phyloP scores from a whole-genome alignment of 2,797 vertebrate genomes.

The Rallus crepitans region DNA sequence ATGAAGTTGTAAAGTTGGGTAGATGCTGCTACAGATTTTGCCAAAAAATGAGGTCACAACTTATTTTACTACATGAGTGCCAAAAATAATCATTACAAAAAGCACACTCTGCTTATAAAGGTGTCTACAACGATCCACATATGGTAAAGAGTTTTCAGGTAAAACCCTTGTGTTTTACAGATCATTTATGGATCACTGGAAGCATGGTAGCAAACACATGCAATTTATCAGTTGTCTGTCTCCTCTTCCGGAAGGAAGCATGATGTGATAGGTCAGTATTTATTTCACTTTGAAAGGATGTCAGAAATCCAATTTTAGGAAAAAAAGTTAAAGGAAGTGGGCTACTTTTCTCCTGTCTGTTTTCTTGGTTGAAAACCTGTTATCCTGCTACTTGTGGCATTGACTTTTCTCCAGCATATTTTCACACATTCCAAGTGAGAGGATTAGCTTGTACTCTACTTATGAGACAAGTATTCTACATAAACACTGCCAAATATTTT shows the following conservation, averaged over 20 bases:
- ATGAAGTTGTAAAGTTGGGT: background rate
- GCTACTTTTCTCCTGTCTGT: background rate
- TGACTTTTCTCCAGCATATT: background rate
- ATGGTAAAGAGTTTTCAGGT: background rate
- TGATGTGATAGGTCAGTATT: background rate
- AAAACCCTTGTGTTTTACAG: background rate
- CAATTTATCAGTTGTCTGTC: background rate
- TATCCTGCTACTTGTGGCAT: background rate
- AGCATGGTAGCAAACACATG: background rate
- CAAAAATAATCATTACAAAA: background rate
- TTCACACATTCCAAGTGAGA: background rate
- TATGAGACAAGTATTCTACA: background rate
- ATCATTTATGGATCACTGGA: background rate
- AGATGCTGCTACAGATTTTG: background rate
- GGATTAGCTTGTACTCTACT: background rate
- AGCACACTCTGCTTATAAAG: background rate
- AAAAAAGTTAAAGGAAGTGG: background rate
- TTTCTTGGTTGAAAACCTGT: background rate
- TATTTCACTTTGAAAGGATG: background rate
- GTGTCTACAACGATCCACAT: background rate
- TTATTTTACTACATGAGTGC: background rate
- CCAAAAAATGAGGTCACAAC: rapidly evolving
- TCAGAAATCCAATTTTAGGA: background rate
- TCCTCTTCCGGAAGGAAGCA: background rate
- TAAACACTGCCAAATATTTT: background rate